Conservation (phyloP, 2,888 invertebrate genomes). For the Halictus quadricinctus region DNA sequence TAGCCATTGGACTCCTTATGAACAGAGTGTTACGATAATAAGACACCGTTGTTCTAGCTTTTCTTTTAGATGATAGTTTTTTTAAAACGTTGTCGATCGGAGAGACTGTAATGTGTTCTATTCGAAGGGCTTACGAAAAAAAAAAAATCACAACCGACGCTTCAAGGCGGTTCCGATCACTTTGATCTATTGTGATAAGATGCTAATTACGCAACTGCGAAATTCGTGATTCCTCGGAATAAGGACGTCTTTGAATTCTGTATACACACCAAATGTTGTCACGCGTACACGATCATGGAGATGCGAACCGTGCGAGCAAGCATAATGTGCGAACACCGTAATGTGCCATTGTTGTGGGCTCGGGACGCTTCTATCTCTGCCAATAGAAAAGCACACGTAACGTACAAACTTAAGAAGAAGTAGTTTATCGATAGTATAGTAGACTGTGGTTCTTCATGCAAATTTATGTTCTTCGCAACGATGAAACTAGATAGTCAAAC, state of each 20-base stretch:
- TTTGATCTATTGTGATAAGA: slow-evolving; percentile 6
- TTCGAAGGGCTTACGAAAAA: slow-evolving; percentile 3
- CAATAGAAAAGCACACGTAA: not conserved
- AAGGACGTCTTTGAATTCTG: slow-evolving; percentile 56
- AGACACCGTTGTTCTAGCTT: slow-evolving; percentile 5
- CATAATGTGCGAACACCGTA: not conserved
- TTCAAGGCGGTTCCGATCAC: not conserved
- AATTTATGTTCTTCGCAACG: not conserved
- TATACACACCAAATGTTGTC: slow-evolving; percentile 66
- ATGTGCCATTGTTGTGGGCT: not conserved
- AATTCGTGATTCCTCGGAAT: slow-evolving; percentile 65
- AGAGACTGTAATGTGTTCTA: slow-evolving; percentile 36
- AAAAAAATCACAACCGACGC: slow-evolving; percentile 14
- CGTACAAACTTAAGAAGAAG: not conserved
- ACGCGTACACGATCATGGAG: slow-evolving; percentile 44
- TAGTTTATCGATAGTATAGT: not conserved
- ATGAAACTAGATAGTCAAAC: not conserved
- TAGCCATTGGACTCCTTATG: not conserved
- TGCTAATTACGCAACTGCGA: not conserved
- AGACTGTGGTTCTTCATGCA: not conserved
- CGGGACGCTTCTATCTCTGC: not conserved
- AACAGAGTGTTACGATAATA: not conserved
- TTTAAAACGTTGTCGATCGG: slow-evolving; percentile 8
- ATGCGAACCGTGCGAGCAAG: slow-evolving; percentile 42
- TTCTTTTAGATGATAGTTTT: slow-evolving; percentile 29